A percentile compares a stretch with the other conserved stretches of the same genome.
Conservation (phyloP, 2,797 vertebrate species). For the Philypnodon macrostomus region DNA sequence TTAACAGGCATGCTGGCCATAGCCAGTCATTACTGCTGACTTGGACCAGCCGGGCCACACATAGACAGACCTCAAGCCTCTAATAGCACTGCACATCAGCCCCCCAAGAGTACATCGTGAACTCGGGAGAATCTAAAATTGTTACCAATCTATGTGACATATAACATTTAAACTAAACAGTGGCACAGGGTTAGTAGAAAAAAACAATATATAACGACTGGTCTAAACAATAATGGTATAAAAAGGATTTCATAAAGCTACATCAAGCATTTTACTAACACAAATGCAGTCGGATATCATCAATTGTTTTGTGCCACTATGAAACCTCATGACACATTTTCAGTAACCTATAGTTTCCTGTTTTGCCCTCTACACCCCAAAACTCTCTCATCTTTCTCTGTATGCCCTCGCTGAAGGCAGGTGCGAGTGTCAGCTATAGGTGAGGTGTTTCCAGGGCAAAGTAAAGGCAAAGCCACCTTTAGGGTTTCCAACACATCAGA, state of each 20-base stretch:
- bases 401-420: conserved; percentile 68
- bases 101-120: conserved; percentile 68
- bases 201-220: no score
- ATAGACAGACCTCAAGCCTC: conserved; percentile 73
- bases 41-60: conserved; percentile 79
- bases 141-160: conserved; percentile 54
- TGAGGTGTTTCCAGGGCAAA: conserved; percentile 75
- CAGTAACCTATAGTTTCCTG: conserved; percentile 4
- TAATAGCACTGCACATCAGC: conserved; percentile 69
- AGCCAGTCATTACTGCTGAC: conserved; percentile 78
- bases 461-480: conserved; percentile 73
- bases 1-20: conserved; percentile 79
- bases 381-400: conserved; percentile 44
- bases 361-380: conserved; percentile 38
- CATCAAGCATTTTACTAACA: no score
- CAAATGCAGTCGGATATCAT: no score
- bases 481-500: conserved; percentile 76
- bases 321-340: conserved; percentile 9
- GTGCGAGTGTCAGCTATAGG: conserved; percentile 73
- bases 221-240: no score
- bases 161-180: no score
- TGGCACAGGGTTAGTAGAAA: no score
- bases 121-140: conserved; percentile 64
- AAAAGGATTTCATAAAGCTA: no score
- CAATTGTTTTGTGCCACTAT: background rate